Evolutionary conservation across 2,797 vertebrate species (phyloP).

Genomic region (Xenopus petersii): DNA sequence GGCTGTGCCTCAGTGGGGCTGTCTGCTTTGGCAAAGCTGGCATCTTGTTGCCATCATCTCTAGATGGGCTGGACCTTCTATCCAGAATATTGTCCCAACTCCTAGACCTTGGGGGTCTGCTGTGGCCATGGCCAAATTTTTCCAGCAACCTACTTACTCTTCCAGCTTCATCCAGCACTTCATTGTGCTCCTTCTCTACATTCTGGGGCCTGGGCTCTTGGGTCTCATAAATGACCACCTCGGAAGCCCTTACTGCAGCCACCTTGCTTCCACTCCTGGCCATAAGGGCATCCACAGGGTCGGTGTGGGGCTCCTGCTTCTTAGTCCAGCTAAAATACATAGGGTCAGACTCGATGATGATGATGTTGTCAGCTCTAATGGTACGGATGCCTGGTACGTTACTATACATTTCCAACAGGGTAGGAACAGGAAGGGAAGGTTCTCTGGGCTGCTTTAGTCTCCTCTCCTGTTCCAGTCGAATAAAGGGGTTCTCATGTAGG

Average conservation of each 20-base stretch:
- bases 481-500: slow-evolving; percentile 89
- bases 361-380: slow-evolving; percentile 91
- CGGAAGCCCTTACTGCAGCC: slow-evolving; percentile 85
- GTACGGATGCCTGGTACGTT: slow-evolving; percentile 87
- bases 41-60: slow-evolving; percentile 26
- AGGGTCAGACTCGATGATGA: slow-evolving; percentile 89
- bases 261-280: slow-evolving; percentile 71
- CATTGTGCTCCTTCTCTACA: slow-evolving; percentile 49
- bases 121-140: slow-evolving; percentile 81
- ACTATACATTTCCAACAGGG: slow-evolving; percentile 80
- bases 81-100: slow-evolving; percentile 77
- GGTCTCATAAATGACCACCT: slow-evolving; percentile 85
- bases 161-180: slow-evolving; percentile 59
- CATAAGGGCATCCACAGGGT: slow-evolving; percentile 76
- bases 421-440: slow-evolving; percentile 37
- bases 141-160: slow-evolving; percentile 86
- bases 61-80: slow-evolving; percentile 41
- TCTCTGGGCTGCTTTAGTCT: slow-evolving; percentile 57
- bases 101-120: slow-evolving; percentile 72
- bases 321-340: slow-evolving; percentile 62
- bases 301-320: slow-evolving; percentile 50
- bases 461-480: slow-evolving; percentile 85
- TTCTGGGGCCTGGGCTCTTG: slow-evolving; percentile 67
- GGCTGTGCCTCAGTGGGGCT: slow-evolving; percentile 50
- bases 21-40: slow-evolving; percentile 47